These are phyloP conservation scores for Hyalella azteca DNA, from an alignment of 2,888 invertebrate genomes.

Conservation along the genomic window DNA sequence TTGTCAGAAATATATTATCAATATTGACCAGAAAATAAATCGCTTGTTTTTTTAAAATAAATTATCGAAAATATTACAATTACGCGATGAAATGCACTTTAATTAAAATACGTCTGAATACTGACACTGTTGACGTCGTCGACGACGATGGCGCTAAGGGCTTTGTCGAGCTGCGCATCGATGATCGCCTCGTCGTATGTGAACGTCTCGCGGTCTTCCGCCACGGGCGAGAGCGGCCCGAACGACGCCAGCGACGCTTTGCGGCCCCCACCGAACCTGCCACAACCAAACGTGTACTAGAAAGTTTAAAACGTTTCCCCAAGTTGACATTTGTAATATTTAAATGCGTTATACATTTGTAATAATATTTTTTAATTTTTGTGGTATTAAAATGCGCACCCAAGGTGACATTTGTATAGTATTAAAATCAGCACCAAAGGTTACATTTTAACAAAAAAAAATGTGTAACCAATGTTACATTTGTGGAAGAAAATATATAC, in stretches of 20 bases:
- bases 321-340: not conserved
- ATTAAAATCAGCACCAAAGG: not conserved
- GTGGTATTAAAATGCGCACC: not conserved
- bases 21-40: too few relatives aligned
- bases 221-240: not conserved
- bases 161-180: not conserved
- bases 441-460: not conserved
- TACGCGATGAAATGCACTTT: too few relatives aligned
- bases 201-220: not conserved
- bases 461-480: not conserved
- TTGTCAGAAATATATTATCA: too few relatives aligned
- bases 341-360: not conserved
- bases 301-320: not conserved
- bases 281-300: not conserved
- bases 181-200: not conserved
- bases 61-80: too few relatives aligned
- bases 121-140: conserved; percentile 22
- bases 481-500: too few relatives aligned
- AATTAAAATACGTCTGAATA: too few relatives aligned
- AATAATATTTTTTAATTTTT: not conserved
- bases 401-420: not conserved
- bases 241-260: not conserved
- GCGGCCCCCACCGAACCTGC: not conserved
- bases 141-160: not conserved
- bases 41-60: too few relatives aligned